Evolutionary conservation across 2,888 invertebrate species (phyloP).

Genomic region (Zaprionus lineosus): DNA sequence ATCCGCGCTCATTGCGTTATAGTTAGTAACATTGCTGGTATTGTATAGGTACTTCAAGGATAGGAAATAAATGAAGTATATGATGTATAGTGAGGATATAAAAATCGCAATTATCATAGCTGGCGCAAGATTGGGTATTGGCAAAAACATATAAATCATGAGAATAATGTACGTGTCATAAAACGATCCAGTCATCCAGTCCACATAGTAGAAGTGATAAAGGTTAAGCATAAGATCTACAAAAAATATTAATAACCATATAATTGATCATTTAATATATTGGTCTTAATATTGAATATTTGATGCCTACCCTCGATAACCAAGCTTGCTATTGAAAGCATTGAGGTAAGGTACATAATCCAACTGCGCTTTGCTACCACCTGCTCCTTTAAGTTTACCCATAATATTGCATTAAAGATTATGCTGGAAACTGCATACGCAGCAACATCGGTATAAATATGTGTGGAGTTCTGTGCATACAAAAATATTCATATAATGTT

Average conservation of each 20-base stretch:
- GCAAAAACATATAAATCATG: constrained; percentile 54
- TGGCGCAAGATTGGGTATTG: constrained; percentile 31
- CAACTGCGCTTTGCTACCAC: constrained; percentile 2
- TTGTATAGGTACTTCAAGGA: neutral
- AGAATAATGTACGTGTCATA: constrained; percentile 45
- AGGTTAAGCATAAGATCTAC: constrained; percentile 5
- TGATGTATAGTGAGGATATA: constrained; percentile 12
- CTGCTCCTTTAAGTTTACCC: constrained; percentile 24
- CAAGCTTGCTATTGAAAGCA: constrained; percentile 18
- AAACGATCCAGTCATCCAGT: constrained; percentile 29
- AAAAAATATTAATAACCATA: neutral
- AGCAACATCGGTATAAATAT: constrained; percentile 29
- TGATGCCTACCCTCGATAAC: constrained; percentile 35
- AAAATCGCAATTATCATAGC: constrained; percentile 24
- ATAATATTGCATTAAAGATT: constrained; percentile 8
- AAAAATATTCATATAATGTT: neutral
- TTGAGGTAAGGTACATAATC: constrained; percentile 40
- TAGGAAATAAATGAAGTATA: constrained; percentile 3
- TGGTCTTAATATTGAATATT: neutral
- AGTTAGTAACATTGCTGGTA: neutral
- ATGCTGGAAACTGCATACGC: neutral
- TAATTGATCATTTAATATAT: neutral
- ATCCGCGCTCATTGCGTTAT: constrained; percentile 15
- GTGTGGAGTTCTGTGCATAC: neutral
- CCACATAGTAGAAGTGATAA: constrained; percentile 20